phyloP scores from a whole-genome alignment of 2,113 vertebrate genomes.

The Peromyscus californicus region DNA sequence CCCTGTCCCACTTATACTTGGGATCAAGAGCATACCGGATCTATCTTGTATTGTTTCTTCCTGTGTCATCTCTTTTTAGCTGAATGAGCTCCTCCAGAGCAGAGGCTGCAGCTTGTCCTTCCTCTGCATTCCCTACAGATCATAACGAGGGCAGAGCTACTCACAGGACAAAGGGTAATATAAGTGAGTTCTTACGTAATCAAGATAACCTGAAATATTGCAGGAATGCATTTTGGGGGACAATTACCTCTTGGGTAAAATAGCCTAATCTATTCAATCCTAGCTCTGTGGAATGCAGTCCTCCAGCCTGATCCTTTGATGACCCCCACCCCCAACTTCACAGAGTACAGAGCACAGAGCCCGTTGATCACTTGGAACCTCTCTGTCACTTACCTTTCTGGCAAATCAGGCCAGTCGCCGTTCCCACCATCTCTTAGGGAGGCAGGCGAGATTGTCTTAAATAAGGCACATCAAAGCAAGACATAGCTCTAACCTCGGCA shows the following conservation, averaged over 20 bases:
- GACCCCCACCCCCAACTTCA: constrained; percentile 9
- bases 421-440: constrained; percentile 11
- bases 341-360: not conserved
- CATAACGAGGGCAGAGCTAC: constrained; percentile 41
- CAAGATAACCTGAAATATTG: constrained; percentile 66
- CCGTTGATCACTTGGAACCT: constrained; percentile 45
- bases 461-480: constrained; percentile 65
- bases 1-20: not conserved
- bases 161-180: not conserved
- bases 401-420: constrained; percentile 57
- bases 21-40: constrained; percentile 35
- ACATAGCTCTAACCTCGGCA: not conserved
- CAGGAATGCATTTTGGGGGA: constrained; percentile 46
- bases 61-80: constrained; percentile 41
- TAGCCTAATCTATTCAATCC: not conserved
- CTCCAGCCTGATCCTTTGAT: constrained; percentile 36
- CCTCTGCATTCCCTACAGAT: not conserved
- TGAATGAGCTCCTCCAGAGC: constrained; percentile 57
- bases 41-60: constrained; percentile 18
- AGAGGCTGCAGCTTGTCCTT: constrained; percentile 18
- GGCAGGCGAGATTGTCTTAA: not conserved
- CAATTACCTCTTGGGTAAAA: constrained; percentile 65
- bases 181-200: constrained; percentile 10
- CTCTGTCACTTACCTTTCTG: constrained; percentile 50
- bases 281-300: constrained; percentile 56